These are phyloP conservation scores for Chirona hameri DNA, from an alignment of 2,888 invertebrate genomes.

Conservation along the genomic window DNA sequence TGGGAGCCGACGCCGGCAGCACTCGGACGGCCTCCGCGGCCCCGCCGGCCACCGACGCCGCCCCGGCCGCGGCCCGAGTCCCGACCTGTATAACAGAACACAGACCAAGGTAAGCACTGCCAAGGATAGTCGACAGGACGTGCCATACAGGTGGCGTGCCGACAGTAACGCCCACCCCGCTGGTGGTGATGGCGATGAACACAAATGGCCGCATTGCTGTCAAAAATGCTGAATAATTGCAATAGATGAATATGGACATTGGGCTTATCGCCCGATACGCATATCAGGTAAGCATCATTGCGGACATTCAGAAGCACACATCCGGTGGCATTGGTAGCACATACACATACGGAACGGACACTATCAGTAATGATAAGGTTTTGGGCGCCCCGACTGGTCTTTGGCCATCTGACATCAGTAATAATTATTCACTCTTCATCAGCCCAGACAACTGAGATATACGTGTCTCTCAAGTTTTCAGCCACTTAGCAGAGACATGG, in stretches of 20 bases:
- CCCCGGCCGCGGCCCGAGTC: constrained; percentile 1
- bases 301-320: no score
- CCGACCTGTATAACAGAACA: background rate
- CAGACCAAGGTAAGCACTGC: background rate
- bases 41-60: background rate
- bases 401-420: no score
- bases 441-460: background rate
- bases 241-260: no score
- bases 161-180: background rate
- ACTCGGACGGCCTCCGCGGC: constrained; percentile 24
- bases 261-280: no score
- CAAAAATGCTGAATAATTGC: no score
- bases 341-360: background rate
- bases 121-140: background rate
- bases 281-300: no score
- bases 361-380: background rate
- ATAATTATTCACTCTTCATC: background rate
- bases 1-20: constrained; percentile 28
- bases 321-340: background rate
- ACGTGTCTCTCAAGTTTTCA: no score
- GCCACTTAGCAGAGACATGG: background rate
- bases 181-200: background rate
- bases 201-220: background rate
- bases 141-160: no score
- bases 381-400: no score